Percentiles rank a stretch among this genome's conserved stretches.
These are phyloP conservation scores for Sphaeridia pumilis DNA, from an alignment of 2,888 invertebrate species.

Conservation along the genomic window DNA sequence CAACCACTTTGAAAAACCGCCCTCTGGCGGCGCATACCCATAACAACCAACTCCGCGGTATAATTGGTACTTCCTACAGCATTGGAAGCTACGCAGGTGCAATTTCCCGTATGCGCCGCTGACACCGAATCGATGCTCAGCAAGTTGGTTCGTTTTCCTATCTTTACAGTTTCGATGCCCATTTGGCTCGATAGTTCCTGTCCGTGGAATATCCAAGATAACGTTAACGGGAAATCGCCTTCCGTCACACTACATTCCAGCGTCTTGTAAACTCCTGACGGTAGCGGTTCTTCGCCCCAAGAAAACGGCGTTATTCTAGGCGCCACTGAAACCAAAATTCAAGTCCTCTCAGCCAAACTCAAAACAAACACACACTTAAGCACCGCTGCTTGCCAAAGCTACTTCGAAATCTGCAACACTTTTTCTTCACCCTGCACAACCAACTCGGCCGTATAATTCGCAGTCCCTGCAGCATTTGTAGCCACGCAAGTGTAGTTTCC, in stretches of 20 bases:
- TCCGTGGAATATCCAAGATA: slow-evolving; percentile 53
- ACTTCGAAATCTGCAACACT: not conserved
- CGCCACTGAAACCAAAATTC: slow-evolving; percentile 43
- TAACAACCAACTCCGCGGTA: slow-evolving; percentile 42
- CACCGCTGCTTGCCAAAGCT: not conserved
- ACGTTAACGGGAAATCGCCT: slow-evolving; percentile 42
- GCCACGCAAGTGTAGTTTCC: slow-evolving; percentile 58
- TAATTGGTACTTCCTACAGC: slow-evolving; percentile 56
- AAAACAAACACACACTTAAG: slow-evolving; percentile 22
- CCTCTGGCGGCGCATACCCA: slow-evolving; percentile 3
- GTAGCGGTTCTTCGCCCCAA: slow-evolving; percentile 40
- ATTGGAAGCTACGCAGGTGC: slow-evolving; percentile 63
- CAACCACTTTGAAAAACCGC: too few species aligned
- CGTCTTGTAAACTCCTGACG: slow-evolving; percentile 34
- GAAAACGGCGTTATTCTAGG: slow-evolving; percentile 53
- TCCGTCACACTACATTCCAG: slow-evolving; percentile 37
- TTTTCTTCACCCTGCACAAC: slow-evolving; percentile 6
- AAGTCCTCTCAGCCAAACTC: too few species aligned
- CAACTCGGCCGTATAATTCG: slow-evolving; percentile 37
- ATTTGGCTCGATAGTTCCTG: slow-evolving; percentile 30
- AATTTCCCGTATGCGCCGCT: slow-evolving; percentile 50
- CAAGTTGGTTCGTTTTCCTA: slow-evolving; percentile 49
- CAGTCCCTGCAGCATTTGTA: slow-evolving; percentile 56
- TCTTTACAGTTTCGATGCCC: slow-evolving; percentile 46
- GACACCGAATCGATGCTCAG: slow-evolving; percentile 41